Evolutionary conservation across 2,888 invertebrate species (phyloP), one percentile per base, ranked within the genome.

Genomic region (Eupelmus urozonus): DNA sequence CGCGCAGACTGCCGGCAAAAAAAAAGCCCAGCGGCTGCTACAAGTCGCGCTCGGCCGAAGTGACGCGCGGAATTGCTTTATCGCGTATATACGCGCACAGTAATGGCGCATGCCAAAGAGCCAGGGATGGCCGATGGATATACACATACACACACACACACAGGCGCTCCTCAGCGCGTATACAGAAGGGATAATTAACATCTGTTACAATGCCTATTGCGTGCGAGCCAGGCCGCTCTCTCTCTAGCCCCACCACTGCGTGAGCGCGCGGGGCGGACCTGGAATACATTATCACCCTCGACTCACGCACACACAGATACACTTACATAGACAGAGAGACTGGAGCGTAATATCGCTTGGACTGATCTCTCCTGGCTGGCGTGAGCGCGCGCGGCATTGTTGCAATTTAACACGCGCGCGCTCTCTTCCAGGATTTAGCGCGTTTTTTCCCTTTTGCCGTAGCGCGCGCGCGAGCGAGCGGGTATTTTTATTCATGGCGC

Each of bases 131-230:
- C 84, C 84, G 83, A 85, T 82, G 84, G 83, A 84, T 84, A 80
- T 20, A 80, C 20, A 42, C 45, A 45, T 81, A 74, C 72, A 78
- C 79, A 69, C 81, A 40, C 76, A 79, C 81, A 73, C 59, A 16
- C 73, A 29, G 25, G 29, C 62, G 20, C 55, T 34, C 49, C 20
- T 67, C 34, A 11, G 27, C 53, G 53, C 45, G 20, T 80, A 77
- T 85, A 86, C 88, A 86, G 87, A 87, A 87, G 88, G 89, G 88
- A 88, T 89, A 89, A 89, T 89, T 89, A 89, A 89, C 89, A 89
- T 89, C 88, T 89, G 89, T 89, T 89, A 88, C 87, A 87, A 86
- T 89, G 87, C 87, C 87, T 86, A 87, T 82, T 83, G 84, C 85
- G 85, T 82, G 85, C 83, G 87, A 85, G 85, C 86, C 87, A 87